Base-by-base conservation (phyloP, 2,113 vertebrate species). In the Rhineura floridana region DNA sequence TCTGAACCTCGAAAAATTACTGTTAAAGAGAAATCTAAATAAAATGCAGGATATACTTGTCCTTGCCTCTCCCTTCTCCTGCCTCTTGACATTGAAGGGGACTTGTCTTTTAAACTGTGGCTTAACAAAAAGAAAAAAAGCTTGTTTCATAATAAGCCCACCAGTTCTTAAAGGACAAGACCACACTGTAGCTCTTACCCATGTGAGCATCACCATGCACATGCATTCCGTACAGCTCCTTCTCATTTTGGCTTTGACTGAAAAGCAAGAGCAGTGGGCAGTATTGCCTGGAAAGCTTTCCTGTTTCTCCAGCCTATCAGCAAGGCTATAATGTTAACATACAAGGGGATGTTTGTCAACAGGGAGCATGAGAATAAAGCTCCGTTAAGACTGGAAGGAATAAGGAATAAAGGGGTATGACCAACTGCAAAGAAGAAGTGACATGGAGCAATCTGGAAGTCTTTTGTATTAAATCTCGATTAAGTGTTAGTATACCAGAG, bases 11-110 rank as follows among this genome's bases (percentile, higher is more conserved):
- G 73, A 93, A 79, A 62, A 85, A 91, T 90, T n/a, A 62, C 55
- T 90, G 86, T 55, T 73, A 87, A 89, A 86, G 46, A 78, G 91
- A 73, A 89, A 88, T 69, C 86, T 91, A 73, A 92, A 87, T 87
- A 87, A 42, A 65, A 50, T 1, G 5, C 33, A 8, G 8, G 8
- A 21, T 2, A 69, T 11, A 83, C 55, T 42, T 70, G 0, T 0
- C 36, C 79, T 88, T 67, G 70, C 87, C 85, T 81, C 46, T 62
- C 79, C 87, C 8, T 0, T 67, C 77, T 44, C 0, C 36, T 52
- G 36, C 6, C 46, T 55, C 11, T 52, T 21, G 30, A 72, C 52
- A 70, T 52, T 25, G 10, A 52, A 36, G 50, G 44, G 46, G n/a
- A 52, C 1, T 2, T 67, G 13, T 30, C 19, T 70, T 84, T 52